Conservation (phyloP, 2,888 invertebrate genomes). For the Hydrotaea diabolus region DNA sequence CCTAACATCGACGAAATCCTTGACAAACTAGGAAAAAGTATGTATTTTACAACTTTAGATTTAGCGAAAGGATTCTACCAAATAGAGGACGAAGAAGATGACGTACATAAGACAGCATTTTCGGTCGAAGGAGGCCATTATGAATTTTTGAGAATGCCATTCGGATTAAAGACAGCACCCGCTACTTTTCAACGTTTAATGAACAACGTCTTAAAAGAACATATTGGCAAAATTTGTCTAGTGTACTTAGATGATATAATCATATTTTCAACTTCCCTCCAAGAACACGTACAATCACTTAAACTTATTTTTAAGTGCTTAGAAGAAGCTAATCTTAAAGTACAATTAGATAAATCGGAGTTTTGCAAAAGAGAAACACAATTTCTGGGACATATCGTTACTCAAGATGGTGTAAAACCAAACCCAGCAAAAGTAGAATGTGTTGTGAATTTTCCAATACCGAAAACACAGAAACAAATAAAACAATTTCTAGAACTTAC, state of each 20-base stretch:
- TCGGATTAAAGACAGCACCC: slow-evolving; percentile 30
- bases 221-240: too few relatives aligned
- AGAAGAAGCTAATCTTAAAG: slow-evolving; percentile 52
- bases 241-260: too few relatives aligned
- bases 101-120: not conserved
- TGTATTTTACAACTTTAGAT: slow-evolving; percentile 43
- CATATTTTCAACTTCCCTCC: too few relatives aligned
- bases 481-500: slow-evolving; percentile 57
- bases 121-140: slow-evolving; percentile 33
- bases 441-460: too few relatives aligned
- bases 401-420: slow-evolving; percentile 56
- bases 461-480: slow-evolving; percentile 57
- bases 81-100: slow-evolving; percentile 6
- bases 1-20: too few relatives aligned
- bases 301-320: slow-evolving; percentile 37
- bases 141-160: slow-evolving; percentile 38
- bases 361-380: slow-evolving; percentile 49
- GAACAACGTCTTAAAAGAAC: slow-evolving; percentile 7
- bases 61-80: slow-evolving; percentile 65
- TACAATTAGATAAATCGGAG: slow-evolving; percentile 52
- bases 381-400: slow-evolving; percentile 64
- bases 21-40: slow-evolving; percentile 46
- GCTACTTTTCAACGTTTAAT: slow-evolving; percentile 43
- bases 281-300: slow-evolving; percentile 24
- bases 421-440: slow-evolving; percentile 62